phyloP scores from a whole-genome alignment of 2,888 invertebrate species.

The Parapristionchus giblindavisi region DNA sequence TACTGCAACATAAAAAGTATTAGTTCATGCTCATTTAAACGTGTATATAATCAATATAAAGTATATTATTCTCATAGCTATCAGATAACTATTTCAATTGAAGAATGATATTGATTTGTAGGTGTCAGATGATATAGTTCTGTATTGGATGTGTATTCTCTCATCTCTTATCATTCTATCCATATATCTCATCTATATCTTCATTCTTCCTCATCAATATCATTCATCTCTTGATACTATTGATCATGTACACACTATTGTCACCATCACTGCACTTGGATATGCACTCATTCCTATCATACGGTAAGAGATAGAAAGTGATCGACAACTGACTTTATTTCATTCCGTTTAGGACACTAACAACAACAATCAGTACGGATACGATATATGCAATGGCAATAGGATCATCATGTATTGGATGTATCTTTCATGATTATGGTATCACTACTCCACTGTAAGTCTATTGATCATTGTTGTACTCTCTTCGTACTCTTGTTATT shows the following conservation, averaged over 20 bases:
- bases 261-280: slow-evolving; percentile 85
- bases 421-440: slow-evolving; percentile 92
- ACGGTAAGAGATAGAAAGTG: slow-evolving; percentile 45
- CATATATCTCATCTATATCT: slow-evolving; percentile 25
- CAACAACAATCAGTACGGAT: slow-evolving; percentile 95
- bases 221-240: slow-evolving; percentile 9
- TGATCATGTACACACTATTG: slow-evolving; percentile 74
- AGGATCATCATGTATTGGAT: slow-evolving; percentile 85
- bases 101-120: too few species aligned
- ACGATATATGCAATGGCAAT: slow-evolving; percentile 93
- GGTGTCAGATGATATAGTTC: too few species aligned
- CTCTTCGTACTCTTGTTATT: neutral
- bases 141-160: slow-evolving; percentile 2
- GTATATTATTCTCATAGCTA: too few species aligned
- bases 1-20: too few species aligned
- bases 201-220: slow-evolving; percentile 11
- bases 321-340: neutral
- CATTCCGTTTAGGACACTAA: slow-evolving; percentile 83
- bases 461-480: slow-evolving; percentile 15
- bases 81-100: too few species aligned
- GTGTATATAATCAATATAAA: too few species aligned
- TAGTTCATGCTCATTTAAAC: too few species aligned
- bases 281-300: slow-evolving; percentile 86
- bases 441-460: slow-evolving; percentile 79
- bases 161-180: neutral